These are phyloP conservation scores for Tetramorium parvispinum DNA, from an alignment of 1,140 invertebrate genomes.

Conservation along the genomic window DNA sequence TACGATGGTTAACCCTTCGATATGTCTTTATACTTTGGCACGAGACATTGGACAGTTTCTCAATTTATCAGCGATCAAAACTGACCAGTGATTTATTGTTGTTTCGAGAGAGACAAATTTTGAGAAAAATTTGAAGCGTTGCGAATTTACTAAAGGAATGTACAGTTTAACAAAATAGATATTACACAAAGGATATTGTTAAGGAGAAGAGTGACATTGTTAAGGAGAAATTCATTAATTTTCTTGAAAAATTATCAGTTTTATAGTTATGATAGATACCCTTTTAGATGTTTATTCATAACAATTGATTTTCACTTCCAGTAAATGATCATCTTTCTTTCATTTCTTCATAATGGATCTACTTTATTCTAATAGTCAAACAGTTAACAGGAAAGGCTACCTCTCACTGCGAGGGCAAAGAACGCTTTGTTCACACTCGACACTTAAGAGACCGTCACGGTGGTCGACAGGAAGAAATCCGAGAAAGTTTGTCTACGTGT, in stretches of 20 bases:
- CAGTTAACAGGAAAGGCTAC: not conserved
- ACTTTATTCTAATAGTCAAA: not conserved
- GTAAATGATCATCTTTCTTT: not conserved
- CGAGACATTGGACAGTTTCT: not conserved
- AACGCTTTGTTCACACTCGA: constrained; percentile 40
- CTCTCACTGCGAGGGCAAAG: constrained; percentile 35
- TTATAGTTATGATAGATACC: not conserved
- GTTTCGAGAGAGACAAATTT: not conserved
- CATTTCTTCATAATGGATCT: not conserved
- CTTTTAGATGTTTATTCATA: not conserved
- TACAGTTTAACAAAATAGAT: not conserved
- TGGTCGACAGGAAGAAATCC: constrained; percentile 45
- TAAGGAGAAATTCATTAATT: not conserved
- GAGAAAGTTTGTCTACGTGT: constrained; percentile 60
- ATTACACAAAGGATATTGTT: not conserved
- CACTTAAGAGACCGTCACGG: constrained; percentile 2
- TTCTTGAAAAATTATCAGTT: not conserved
- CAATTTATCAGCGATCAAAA: not conserved
- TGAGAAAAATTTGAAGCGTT: not conserved
- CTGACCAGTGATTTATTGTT: too few relatives aligned
- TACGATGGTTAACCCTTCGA: not conserved
- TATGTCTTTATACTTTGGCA: not conserved
- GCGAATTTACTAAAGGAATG: not conserved
- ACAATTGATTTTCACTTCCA: not conserved
- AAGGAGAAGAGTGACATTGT: not conserved